phyloP scores from a whole-genome alignment of 2,888 invertebrate species.

The Reticulitermes lucifugus region DNA sequence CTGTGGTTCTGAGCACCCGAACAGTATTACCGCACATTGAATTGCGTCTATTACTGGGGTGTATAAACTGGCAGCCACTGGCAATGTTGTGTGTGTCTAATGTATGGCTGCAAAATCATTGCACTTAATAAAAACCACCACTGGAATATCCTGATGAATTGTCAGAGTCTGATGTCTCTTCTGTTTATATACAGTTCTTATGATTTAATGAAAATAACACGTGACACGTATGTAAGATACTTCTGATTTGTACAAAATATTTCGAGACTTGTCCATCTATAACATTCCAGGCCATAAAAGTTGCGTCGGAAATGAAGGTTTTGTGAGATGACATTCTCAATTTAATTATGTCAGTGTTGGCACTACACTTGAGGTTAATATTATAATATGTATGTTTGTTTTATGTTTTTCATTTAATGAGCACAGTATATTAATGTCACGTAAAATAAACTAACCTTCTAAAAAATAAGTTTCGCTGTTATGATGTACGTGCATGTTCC shows the following conservation, averaged over 20 bases:
- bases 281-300: background rate
- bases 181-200: background rate
- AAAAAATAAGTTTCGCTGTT: background rate
- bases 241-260: constrained; percentile 7
- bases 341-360: background rate
- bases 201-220: background rate
- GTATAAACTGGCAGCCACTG: background rate
- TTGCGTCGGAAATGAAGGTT: background rate
- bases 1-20: no score
- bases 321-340: background rate
- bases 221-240: background rate
- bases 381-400: background rate
- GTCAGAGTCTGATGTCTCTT: no score
- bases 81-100: background rate
- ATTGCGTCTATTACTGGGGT: background rate
- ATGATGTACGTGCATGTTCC: background rate
- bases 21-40: background rate
- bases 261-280: background rate
- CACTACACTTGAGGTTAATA: background rate
- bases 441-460: background rate
- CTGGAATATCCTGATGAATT: background rate
- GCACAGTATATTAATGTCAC: background rate
- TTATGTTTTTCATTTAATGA: background rate
- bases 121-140: constrained; percentile 1
- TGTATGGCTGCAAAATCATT: background rate